Evolutionary conservation across 2,113 vertebrate genomes (phyloP).

Genomic region (Trematomus loennbergii): DNA sequence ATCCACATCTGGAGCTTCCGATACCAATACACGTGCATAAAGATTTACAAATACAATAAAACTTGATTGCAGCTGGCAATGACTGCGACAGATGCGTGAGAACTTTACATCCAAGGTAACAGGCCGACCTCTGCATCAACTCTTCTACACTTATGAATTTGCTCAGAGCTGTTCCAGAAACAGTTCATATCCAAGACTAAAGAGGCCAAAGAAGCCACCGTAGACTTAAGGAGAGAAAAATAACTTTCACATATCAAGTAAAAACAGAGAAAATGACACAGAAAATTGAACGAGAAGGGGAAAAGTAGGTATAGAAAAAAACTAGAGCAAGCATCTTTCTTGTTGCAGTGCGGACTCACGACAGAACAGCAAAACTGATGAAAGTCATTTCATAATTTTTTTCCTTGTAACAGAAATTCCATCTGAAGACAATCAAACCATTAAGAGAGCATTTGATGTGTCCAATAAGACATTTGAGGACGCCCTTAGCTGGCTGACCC

Average conservation of each 20-base stretch:
- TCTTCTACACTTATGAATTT: background rate
- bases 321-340: conserved; percentile 6
- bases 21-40: conserved; percentile 62
- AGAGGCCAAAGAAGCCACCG: conserved; percentile 12
- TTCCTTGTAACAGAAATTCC: conserved; percentile 64
- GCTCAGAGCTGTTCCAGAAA: conserved; percentile 13
- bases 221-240: conserved; percentile 19
- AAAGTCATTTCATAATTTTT: conserved; percentile 28
- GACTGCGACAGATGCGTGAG: conserved; percentile 34
- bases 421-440: conserved; percentile 39
- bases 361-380: conserved; percentile 17
- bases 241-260: conserved; percentile 7
- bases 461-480: conserved; percentile 56
- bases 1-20: conserved; percentile 41
- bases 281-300: background rate
- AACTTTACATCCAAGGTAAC: conserved; percentile 41
- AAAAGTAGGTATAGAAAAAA: conserved; percentile 4
- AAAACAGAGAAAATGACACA: conserved; percentile 22
- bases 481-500: conserved; percentile 51
- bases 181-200: conserved; percentile 16
- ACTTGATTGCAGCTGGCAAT: conserved; percentile 28
- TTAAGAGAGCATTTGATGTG: conserved; percentile 36
- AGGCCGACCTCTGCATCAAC: conserved; percentile 1
- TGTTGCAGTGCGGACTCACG: conserved; percentile 16
- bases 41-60: conserved; percentile 61